phyloP scores from a whole-genome alignment of 2,113 vertebrate species.

The Thomomys bottae region DNA sequence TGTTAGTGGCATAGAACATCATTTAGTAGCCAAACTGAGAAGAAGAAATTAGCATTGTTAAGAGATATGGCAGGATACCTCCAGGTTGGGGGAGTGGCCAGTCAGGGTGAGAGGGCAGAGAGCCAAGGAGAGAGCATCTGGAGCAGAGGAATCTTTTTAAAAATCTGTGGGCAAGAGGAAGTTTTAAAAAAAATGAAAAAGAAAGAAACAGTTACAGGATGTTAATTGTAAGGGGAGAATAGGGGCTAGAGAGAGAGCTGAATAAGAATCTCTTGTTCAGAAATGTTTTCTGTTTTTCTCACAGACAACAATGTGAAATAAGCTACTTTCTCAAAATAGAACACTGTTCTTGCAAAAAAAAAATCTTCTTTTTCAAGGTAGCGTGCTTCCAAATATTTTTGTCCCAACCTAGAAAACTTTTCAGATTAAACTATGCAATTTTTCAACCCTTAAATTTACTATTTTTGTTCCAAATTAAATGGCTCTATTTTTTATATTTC shows the following conservation, averaged over 20 bases:
- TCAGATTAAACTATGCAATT: not conserved
- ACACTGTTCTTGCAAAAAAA: constrained; percentile 2
- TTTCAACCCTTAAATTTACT: not conserved
- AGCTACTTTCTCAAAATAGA: constrained; percentile 8
- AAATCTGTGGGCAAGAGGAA: not conserved
- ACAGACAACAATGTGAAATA: not conserved
- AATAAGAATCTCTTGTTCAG: constrained; percentile 12
- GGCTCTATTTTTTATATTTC: constrained; percentile 10
- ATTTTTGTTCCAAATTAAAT: constrained; percentile 37
- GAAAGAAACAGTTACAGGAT: not conserved
- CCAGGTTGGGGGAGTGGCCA: not conserved
- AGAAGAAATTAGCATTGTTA: constrained; percentile 55
- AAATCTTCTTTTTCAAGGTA: constrained; percentile 19
- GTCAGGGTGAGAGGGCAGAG: constrained; percentile 5
- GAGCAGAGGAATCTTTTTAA: constrained; percentile 16
- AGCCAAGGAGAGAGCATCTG: not conserved
- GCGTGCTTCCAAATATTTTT: not conserved
- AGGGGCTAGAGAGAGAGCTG: not conserved
- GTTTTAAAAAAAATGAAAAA: not conserved
- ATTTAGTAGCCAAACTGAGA: constrained; percentile 54
- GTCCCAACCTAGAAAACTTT: constrained; percentile 39
- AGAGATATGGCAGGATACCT: not conserved
- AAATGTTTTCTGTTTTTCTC: not conserved
- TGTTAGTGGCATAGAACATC: not conserved
- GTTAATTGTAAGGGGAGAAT: constrained; percentile 2